These are phyloP conservation scores for Kryphioiulus occultus DNA, from an alignment of 2,888 invertebrate genomes.

Conservation along the genomic window DNA sequence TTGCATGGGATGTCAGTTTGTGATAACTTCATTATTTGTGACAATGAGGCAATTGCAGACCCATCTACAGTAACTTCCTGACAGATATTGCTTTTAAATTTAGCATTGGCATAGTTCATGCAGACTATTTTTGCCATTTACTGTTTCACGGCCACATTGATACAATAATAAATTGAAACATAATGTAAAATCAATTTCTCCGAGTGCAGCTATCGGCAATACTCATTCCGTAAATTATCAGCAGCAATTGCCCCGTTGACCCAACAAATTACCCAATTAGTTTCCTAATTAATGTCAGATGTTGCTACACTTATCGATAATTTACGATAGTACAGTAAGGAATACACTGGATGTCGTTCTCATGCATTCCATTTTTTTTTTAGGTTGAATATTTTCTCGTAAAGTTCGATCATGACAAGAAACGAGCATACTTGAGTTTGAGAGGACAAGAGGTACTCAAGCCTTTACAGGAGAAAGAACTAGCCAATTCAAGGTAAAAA, in stretches of 20 bases:
- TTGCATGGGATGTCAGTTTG: too few species aligned
- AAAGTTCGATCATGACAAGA: constrained; percentile 87
- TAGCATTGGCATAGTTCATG: too few species aligned
- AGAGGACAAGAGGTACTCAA: constrained; percentile 81
- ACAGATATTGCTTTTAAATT: too few species aligned
- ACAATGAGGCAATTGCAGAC: too few species aligned
- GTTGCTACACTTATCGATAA: not conserved
- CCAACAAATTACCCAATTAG: not conserved
- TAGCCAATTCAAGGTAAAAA: constrained; percentile 74
- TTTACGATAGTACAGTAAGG: not conserved
- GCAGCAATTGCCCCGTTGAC: not conserved
- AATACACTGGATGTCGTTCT: not conserved
- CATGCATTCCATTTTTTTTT: constrained; percentile 53
- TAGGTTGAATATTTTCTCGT: constrained; percentile 94
- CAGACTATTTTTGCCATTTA: not conserved
- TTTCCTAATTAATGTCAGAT: not conserved
- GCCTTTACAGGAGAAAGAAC: constrained; percentile 82
- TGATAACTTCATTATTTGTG: too few species aligned
- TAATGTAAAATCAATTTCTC: not conserved
- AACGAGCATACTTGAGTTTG: constrained; percentile 84
- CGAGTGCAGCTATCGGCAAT: not conserved
- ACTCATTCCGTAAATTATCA: not conserved
- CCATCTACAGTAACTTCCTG: too few species aligned
- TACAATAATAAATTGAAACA: not conserved
- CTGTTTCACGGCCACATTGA: not conserved